Base-by-base conservation (phyloP, 1,140 invertebrate species). In the Drosophila saltans region DNA sequence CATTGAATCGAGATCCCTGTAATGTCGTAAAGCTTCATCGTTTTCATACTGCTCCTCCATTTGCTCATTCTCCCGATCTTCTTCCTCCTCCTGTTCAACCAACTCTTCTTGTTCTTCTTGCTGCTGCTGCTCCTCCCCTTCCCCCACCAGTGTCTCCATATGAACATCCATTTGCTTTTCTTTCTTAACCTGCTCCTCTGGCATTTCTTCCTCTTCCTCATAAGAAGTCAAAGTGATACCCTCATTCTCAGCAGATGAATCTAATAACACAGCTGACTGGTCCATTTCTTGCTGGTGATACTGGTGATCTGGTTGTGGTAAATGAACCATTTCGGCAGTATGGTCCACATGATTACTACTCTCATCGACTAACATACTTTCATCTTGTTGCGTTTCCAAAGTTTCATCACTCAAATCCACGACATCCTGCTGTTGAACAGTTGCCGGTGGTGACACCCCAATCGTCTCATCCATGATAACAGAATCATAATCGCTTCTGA, bases 391-490 rank as follows among this genome's bases (percentile, higher is more conserved):
- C 52, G 66, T 43, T 36, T 80, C 70, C 69, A 82, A 67, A 8
- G 72, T 77, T 28, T 88, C 83, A 4, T 88, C 84, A 36, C 80
- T 80, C 16, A 80, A 55, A 40, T 88, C 80, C 10, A 86, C 83
- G 24, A 89, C 63, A n/a, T 69, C 43, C 59, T 75, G 66, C 36
- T 74, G 45, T 3, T 48, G 45, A 3, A 66, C 78, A 10, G 48
- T 1, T 0, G 80, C 65, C 6, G 45, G 21, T 52, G 8, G 21
- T 48, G 21, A 80, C 5, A 36, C 33, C 33, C 33, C 33, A 36
- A 36, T 36, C 33, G 33, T 6, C 6, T 36, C 33, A 36, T 36
- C 33, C 33, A 36, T 36, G 6, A 36, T 5, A 36, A 36, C 33
- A 36, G 33, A 7, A 36, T 7, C 48, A 77, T 64, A 9, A 80